These are phyloP conservation scores for Daboia siamensis DNA, from an alignment of 2,113 vertebrate genomes.

Conservation along the genomic window DNA sequence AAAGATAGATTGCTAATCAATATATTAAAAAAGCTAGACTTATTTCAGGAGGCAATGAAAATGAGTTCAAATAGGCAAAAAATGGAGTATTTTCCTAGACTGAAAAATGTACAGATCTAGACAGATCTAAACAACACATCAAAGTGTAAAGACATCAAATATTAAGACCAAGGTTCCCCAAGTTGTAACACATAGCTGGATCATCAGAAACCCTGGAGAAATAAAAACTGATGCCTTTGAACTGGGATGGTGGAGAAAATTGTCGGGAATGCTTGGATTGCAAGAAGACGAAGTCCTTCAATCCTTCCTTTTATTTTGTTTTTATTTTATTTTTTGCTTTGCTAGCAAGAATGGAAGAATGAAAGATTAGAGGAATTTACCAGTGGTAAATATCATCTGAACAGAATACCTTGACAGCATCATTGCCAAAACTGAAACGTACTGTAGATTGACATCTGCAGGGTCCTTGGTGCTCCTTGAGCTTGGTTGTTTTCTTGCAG, in stretches of 20 bases:
- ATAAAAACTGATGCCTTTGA: neutral
- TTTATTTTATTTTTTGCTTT: neutral
- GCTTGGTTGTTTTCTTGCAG: neutral
- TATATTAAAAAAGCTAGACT: neutral
- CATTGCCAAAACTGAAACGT: neutral
- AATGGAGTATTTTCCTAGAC: neutral
- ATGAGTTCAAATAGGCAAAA: neutral
- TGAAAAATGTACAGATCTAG: neutral
- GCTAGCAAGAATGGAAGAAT: neutral
- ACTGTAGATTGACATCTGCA: neutral
- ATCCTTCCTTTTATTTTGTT: neutral
- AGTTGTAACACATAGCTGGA: neutral
- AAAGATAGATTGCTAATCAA: neutral
- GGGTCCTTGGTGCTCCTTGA: neutral
- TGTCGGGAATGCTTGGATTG: neutral
- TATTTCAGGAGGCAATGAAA: neutral
- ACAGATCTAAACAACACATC: neutral
- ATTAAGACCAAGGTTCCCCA: neutral
- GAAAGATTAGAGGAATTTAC: neutral
- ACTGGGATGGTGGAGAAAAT: neutral
- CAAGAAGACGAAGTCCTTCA: neutral
- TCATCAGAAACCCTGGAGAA: neutral
- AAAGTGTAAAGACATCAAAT: neutral
- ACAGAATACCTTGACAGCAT: neutral
- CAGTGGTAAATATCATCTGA: neutral